Base-by-base conservation (phyloP, 1,140 invertebrate species). In the Conus betulinus region DNA sequence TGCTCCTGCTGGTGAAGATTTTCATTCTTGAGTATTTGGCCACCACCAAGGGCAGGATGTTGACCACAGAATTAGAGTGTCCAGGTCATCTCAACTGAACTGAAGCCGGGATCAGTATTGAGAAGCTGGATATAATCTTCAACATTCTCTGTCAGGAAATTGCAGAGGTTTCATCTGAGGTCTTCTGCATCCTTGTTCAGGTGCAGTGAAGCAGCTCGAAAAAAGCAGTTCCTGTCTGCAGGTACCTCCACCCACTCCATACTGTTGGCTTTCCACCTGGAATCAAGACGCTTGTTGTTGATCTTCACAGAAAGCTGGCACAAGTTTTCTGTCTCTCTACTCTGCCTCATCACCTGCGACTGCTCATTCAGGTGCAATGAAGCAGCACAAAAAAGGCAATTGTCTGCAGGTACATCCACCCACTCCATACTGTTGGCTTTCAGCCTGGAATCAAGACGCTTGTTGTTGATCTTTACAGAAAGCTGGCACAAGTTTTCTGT, bases 391-490 rank as follows among this genome's bases (percentile, higher is more conserved):
- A n/a, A n/a, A n/a, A n/a, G n/a, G n/a, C n/a, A n/a, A n/a, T 78
- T 25, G 27, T 78, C 76, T 78, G 76, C 76, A 78, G 15, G 76
- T 39, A 78, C 76, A 5, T 78, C 25, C 76, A 78, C 27, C 76
- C 76, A 39, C 76, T 78, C 76, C 76, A 78, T 78, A 25, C 76
- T 39, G 76, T 78, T 78, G 76, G 76, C 76, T 11, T 78, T 27
- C 76, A 78, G 76, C 39, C 76, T 78, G n/a, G 76, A 27, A 39
- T 78, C 76, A 57, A 57, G 76, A 25, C 76, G 76, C 76, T 39
- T 78, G 76, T 78, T 78, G 27, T 78, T 78, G 76, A 78, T 39
- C 39, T 78, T 78, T 25, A 78, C 10, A 13, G 17, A 78, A 57
- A 78, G 76, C 76, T 78, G 76, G 76, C 76, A 25, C 76, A 78